These are phyloP conservation scores for Lepidocolaptes lacrymiger DNA, from an alignment of 2,797 vertebrate species.

Conservation along the genomic window DNA sequence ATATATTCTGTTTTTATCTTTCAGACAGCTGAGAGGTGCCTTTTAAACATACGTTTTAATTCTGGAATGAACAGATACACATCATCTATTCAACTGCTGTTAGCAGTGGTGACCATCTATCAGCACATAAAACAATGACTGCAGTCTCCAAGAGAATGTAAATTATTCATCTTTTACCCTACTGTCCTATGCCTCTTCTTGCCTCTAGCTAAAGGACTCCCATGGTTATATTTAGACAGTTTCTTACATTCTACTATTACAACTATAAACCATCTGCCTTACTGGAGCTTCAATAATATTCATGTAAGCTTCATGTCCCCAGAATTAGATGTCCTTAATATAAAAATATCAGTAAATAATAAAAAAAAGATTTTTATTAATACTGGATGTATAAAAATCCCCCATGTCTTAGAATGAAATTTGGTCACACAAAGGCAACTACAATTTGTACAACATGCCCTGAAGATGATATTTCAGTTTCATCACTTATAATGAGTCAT, in stretches of 20 bases:
- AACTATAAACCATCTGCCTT: neutral
- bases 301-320: neutral
- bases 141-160: neutral
- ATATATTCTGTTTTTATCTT: neutral
- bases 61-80: neutral
- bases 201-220: neutral
- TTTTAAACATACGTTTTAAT: neutral
- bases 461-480: neutral
- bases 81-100: accelerated
- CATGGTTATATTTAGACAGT: neutral
- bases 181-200: neutral
- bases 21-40: neutral
- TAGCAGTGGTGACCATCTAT: neutral
- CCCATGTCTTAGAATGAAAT: neutral
- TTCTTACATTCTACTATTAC: neutral
- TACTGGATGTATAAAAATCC: neutral
- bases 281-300: neutral
- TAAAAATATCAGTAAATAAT: neutral
- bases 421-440: neutral
- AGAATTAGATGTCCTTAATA: neutral
- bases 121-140: neutral
- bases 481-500: neutral
- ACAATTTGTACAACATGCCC: neutral
- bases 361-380: neutral
- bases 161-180: neutral